A percentile compares a stretch with the other conserved stretches of the same genome.
phyloP scores from a whole-genome alignment of 2,888 invertebrate genomes.

The Theretra japonica region DNA sequence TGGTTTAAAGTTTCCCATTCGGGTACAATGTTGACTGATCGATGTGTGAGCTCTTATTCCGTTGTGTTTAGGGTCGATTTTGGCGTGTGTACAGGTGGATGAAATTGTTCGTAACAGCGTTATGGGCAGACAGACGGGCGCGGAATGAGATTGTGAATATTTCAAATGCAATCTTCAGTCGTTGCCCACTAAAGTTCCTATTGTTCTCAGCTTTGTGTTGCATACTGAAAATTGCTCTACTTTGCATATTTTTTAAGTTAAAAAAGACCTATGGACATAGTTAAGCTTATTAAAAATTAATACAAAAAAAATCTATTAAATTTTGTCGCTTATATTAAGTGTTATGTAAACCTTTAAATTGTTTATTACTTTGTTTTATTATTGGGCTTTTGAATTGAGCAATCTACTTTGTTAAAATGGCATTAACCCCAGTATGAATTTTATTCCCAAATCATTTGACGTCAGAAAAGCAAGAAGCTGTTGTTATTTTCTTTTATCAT shows the following conservation, averaged over 20 bases:
- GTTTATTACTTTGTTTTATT: too few relatives aligned
- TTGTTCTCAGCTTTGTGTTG: slow-evolving; percentile 64
- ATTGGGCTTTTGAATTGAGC: too few relatives aligned
- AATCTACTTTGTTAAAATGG: too few relatives aligned
- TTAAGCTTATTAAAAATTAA: too few relatives aligned
- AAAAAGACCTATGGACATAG: not conserved
- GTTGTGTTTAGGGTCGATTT: slow-evolving; percentile 42
- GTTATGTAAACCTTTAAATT: too few relatives aligned
- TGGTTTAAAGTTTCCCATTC: slow-evolving; percentile 49
- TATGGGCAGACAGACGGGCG: slow-evolving; percentile 75
- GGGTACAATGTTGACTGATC: slow-evolving; percentile 37
- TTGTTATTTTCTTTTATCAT: too few relatives aligned
- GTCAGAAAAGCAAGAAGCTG: too few relatives aligned
- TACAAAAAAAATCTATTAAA: too few relatives aligned
- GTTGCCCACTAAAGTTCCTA: slow-evolving; percentile 75
- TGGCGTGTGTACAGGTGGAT: slow-evolving; percentile 35
- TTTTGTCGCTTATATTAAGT: too few relatives aligned
- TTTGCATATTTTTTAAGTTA: slow-evolving; percentile 29
- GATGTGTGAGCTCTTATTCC: slow-evolving; percentile 31
- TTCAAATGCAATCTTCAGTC: slow-evolving; percentile 80
- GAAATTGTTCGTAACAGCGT: slow-evolving; percentile 54
- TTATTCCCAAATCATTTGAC: too few relatives aligned
- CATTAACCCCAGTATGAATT: too few relatives aligned
- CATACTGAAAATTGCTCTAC: slow-evolving; percentile 60
- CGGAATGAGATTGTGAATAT: slow-evolving; percentile 82